Evolutionary conservation across 2,888 invertebrate genomes (phyloP).

Genomic region (Synergus umbraculus): DNA sequence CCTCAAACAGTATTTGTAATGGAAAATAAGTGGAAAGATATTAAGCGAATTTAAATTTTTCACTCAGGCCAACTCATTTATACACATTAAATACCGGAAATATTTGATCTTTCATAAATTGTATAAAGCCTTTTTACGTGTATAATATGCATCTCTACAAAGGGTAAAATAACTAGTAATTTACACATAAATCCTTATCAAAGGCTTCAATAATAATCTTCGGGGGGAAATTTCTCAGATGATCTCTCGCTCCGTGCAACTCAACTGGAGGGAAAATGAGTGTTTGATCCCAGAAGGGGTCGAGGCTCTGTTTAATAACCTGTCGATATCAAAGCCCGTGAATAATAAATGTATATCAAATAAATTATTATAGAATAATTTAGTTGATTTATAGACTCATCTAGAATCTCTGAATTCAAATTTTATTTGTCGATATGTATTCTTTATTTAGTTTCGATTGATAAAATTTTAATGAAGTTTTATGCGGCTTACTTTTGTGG

Average conservation of each 20-base stretch:
- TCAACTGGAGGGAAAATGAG: conserved; percentile 78
- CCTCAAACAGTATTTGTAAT: neutral
- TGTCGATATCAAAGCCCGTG: conserved; percentile 54
- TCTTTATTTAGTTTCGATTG: neutral
- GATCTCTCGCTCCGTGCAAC: conserved; percentile 74
- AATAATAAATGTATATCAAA: neutral
- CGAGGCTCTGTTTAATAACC: conserved; percentile 77
- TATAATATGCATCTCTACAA: neutral
- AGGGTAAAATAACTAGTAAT: conserved; percentile 45
- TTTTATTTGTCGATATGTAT: neutral
- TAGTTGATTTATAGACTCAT: neutral
- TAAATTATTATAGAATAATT: neutral
- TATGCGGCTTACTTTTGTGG: conserved; percentile 74
- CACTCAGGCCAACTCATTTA: neutral
- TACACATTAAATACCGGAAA: neutral
- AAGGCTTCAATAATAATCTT: conserved; percentile 77
- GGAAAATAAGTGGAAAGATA: neutral
- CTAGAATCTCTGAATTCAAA: too few species aligned
- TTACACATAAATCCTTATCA: conserved; percentile 78
- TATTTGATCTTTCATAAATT: too few species aligned
- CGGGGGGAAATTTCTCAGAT: conserved; percentile 76
- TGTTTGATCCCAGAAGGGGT: conserved; percentile 82
- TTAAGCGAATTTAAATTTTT: conserved; percentile 4
- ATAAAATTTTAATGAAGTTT: neutral
- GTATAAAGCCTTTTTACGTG: too few species aligned